phyloP scores from a whole-genome alignment of 2,797 vertebrate genomes.

The Masticophis lateralis region DNA sequence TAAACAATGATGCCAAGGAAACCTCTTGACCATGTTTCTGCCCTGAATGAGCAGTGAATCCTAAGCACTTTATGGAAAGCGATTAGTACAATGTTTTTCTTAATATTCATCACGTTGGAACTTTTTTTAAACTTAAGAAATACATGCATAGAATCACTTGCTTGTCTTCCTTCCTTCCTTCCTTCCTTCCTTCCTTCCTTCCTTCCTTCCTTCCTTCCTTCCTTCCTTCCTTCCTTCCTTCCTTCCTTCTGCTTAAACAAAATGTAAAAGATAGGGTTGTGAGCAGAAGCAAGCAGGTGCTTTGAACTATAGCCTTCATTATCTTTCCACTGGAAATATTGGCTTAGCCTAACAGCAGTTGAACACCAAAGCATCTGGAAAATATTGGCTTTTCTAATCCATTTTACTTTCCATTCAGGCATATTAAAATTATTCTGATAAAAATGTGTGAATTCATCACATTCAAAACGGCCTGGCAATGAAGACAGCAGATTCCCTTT shows the following conservation, averaged over 20 bases:
- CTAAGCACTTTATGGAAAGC: not conserved
- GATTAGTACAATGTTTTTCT: not conserved
- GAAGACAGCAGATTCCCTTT: not conserved
- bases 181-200: not conserved
- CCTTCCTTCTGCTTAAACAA: not conserved
- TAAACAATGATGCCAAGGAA: constrained; percentile 48
- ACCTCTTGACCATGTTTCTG: not conserved
- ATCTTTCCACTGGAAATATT: not conserved
- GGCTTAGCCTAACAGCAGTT: not conserved
- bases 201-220: not conserved
- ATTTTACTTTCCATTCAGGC: not conserved
- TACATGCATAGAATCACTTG: not conserved
- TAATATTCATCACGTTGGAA: not conserved
- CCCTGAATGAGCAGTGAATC: not conserved
- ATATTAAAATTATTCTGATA: not conserved
- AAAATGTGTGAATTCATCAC: not conserved
- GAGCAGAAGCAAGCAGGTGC: not conserved
- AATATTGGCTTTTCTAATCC: not conserved
- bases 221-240: not conserved
- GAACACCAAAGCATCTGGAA: not conserved
- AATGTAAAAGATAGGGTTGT: not conserved
- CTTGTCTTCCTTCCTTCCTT: not conserved
- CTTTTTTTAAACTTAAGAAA: not conserved
- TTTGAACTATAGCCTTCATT: not conserved
- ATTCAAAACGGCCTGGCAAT: not conserved